These are phyloP conservation scores for Solenodon paradoxus DNA, from an alignment of 2,113 vertebrate genomes.

Conservation along the genomic window DNA sequence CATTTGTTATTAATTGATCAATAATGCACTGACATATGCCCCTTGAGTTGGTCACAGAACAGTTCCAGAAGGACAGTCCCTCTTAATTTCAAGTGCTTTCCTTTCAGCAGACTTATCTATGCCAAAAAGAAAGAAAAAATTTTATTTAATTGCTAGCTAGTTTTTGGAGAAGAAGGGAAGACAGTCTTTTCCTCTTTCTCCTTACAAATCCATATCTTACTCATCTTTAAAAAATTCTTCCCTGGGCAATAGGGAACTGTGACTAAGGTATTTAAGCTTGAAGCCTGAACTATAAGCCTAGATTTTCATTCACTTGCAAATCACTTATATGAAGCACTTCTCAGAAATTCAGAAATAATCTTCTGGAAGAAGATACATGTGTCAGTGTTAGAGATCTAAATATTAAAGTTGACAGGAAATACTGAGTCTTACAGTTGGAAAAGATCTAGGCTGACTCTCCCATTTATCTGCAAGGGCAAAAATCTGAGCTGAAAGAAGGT, in stretches of 20 bases:
- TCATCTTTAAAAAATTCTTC: neutral
- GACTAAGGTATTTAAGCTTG: neutral
- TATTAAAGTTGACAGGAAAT: neutral
- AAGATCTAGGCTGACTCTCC: neutral
- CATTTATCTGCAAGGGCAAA: neutral
- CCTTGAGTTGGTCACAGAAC: neutral
- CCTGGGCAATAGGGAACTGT: neutral
- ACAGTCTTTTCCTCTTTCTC: neutral
- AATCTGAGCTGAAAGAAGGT: neutral
- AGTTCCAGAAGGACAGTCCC: neutral
- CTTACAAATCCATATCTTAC: neutral
- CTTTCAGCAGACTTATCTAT: neutral
- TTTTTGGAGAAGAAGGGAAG: neutral
- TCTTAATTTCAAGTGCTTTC: slow-evolving; percentile 1
- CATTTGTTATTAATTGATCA: no score
- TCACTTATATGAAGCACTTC: neutral
- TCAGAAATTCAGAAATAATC: neutral
- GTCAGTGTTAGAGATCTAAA: slow-evolving; percentile 11
- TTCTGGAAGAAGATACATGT: neutral
- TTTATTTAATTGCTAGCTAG: neutral
- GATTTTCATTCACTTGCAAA: neutral
- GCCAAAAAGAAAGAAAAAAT: neutral
- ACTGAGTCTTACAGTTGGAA: neutral
- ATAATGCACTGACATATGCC: neutral
- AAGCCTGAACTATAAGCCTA: neutral